Evolutionary conservation across 2,113 vertebrate genomes (phyloP).

Genomic region (Acrocephalus kingi): DNA sequence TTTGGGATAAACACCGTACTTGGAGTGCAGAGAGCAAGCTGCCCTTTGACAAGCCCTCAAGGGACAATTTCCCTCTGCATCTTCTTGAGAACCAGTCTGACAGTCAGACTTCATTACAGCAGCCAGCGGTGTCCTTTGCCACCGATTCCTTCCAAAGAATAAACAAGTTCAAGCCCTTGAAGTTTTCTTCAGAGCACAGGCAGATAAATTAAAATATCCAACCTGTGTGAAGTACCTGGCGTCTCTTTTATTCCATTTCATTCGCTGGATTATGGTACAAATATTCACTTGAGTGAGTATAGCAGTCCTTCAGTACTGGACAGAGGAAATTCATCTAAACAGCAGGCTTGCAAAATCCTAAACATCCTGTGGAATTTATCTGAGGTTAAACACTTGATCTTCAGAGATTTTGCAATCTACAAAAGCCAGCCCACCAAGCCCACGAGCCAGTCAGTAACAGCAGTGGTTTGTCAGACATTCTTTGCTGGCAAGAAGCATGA

Average conservation of each 20-base stretch:
- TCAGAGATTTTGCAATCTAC: not conserved
- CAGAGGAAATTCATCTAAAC: not conserved
- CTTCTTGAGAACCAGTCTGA: not conserved
- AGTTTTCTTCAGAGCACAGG: not conserved
- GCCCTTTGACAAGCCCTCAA: not conserved
- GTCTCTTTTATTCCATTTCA: not conserved
- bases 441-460: not conserved
- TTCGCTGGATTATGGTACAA: not conserved
- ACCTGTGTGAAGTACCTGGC: not conserved
- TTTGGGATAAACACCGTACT: not conserved
- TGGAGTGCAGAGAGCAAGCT: not conserved
- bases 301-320: not conserved
- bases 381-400: not conserved
- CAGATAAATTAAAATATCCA: not conserved
- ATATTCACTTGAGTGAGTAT: not conserved
- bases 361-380: not conserved
- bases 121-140: not conserved
- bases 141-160: not conserved
- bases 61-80: not conserved
- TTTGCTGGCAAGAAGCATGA: not conserved
- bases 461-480: not conserved
- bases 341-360: not conserved
- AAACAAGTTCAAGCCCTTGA: not conserved
- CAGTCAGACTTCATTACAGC: not conserved
- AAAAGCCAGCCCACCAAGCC: not conserved